These are phyloP conservation scores for Allolobophora icterica DNA, from an alignment of 2,888 invertebrate genomes.

Conservation along the genomic window DNA sequence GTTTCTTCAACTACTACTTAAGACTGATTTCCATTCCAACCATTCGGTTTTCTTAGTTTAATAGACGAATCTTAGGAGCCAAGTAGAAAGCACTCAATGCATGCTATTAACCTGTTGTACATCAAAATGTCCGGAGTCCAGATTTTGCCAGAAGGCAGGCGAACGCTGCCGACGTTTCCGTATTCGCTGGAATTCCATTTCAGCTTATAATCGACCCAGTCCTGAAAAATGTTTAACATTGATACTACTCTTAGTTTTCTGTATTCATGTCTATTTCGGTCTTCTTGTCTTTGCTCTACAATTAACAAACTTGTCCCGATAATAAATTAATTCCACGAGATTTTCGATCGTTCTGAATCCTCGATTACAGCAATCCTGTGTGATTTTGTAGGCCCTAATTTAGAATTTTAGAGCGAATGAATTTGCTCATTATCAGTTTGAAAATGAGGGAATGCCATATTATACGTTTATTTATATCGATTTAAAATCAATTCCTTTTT, in stretches of 20 bases:
- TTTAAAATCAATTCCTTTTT: neutral
- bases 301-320: neutral
- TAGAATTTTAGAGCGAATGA: no score
- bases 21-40: neutral
- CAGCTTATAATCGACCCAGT: slow-evolving; percentile 46
- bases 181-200: slow-evolving; percentile 44
- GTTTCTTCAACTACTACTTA: neutral
- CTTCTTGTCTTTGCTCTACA: neutral
- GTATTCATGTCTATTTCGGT: neutral
- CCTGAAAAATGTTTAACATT: slow-evolving; percentile 33
- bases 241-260: neutral
- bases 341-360: no score
- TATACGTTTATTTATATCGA: neutral
- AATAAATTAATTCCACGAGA: neutral
- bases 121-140: slow-evolving; percentile 43
- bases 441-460: no score
- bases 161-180: slow-evolving; percentile 43
- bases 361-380: no score
- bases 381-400: neutral
- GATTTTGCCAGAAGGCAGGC: slow-evolving; percentile 36
- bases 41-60: neutral
- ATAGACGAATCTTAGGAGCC: neutral
- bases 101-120: slow-evolving; percentile 38
- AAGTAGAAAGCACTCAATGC: neutral
- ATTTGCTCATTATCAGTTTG: neutral